Evolutionary conservation across 2,113 vertebrate species (phyloP).

Genomic region (Chaetodon trifascialis): DNA sequence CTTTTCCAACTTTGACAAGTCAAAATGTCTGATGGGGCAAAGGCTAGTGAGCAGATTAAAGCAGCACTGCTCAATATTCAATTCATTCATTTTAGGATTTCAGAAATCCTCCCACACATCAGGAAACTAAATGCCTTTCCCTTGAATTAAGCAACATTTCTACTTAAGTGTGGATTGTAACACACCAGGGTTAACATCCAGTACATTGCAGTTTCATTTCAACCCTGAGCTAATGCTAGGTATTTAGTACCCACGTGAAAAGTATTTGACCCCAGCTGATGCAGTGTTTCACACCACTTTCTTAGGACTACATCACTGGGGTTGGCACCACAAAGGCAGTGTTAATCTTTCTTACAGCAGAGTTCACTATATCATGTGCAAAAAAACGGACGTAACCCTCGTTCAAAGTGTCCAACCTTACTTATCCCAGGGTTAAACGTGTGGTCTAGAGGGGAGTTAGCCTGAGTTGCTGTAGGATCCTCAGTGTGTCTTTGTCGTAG

Average conservation of each 20-base stretch:
- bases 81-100: background rate
- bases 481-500: background rate
- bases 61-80: background rate
- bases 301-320: background rate
- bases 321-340: background rate
- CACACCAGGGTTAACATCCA: background rate
- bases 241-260: constrained; percentile 4
- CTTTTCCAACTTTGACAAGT: background rate
- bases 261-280: background rate
- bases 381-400: background rate
- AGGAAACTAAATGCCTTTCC: background rate
- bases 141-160: background rate
- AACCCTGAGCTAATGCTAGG: background rate
- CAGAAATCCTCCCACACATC: background rate
- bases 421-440: constrained; percentile 32
- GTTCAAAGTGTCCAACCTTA: constrained; percentile 4
- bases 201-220: background rate
- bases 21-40: background rate
- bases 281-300: background rate
- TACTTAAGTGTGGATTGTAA: background rate
- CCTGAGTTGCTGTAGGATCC: constrained; percentile 14
- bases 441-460: constrained; percentile 26
- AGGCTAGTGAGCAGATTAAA: background rate
- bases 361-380: background rate
- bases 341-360: constrained; percentile 12